Percentiles rank a stretch among this genome's conserved stretches.
These are phyloP conservation scores for Eudyptes chrysolophus DNA, from an alignment of 2,113 vertebrate species.

Conservation along the genomic window DNA sequence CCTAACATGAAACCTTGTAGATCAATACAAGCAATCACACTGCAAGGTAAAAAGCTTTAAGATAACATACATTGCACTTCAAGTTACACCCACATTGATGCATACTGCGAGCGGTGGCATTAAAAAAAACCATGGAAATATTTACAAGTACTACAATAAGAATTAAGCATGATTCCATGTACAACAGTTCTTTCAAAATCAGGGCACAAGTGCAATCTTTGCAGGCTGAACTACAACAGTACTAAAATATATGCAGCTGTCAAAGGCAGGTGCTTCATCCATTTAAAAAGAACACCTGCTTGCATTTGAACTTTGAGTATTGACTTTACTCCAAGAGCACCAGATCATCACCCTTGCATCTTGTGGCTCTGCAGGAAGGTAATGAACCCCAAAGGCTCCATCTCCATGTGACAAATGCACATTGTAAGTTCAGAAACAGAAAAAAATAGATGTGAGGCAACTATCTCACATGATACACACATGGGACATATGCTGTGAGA, in stretches of 20 bases:
- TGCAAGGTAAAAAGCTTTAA: neutral
- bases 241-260: neutral
- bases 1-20: neutral
- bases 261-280: neutral
- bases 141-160: neutral
- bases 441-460: neutral
- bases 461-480: neutral
- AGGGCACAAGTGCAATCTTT: neutral
- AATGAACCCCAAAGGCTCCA: neutral
- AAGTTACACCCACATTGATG: neutral
- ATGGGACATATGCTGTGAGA: neutral
- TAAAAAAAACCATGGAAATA: neutral
- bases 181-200: neutral
- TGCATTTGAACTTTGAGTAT: neutral
- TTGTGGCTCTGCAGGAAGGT: neutral
- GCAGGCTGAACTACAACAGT: neutral
- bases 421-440: neutral
- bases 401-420: neutral
- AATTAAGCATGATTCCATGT: neutral
- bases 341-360: neutral
- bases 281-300: neutral
- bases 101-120: neutral
- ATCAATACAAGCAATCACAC: neutral
- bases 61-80: neutral
- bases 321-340: neutral